Base-by-base conservation (phyloP, 2,113 vertebrate species). In the Oostethus manadensis region DNA sequence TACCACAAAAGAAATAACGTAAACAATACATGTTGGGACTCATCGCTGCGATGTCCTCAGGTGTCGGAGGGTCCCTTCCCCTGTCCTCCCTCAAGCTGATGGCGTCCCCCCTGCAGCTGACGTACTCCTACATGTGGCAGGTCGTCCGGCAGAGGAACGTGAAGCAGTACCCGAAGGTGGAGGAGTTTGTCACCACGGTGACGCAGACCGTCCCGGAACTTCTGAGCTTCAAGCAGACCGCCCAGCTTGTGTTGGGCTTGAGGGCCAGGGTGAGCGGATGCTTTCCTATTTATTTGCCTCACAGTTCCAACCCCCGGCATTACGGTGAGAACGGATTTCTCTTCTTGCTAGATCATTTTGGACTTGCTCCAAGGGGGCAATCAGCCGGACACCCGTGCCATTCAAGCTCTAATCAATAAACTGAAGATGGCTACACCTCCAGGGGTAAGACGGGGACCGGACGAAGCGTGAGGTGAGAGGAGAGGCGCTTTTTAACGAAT, bases 221-320 rank as follows among this genome's bases (percentile, higher is more conserved):
- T 60, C 84, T 92, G 60, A 84, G 66, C 63, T 88, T 84, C 70
- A 91, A 90, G 49, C 91, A 93, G 79, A 84, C 86, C 0, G 88
- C 87, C 10, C 89, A 92, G 61, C 84, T 93, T 11, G 60, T 88
- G 55, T 47, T 93, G 78, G 90, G 90, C 1, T 60, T 93, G 54
- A 84, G 89, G 70, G 90, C 91, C 11, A 88, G 89, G 88, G 92
- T 92, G 82, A 71, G 77, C 35, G 6, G 51, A 20, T 40, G 13
- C 29, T 56, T 3, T 17, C n/a, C n/a, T n/a, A n/a, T n/a, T n/a
- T n/a, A n/a, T n/a, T n/a, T n/a, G n/a, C n/a, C n/a, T n/a, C n/a
- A n/a, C n/a, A n/a, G n/a, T n/a, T n/a, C n/a, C n/a, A n/a, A n/a
- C n/a, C n/a, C n/a, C n/a, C n/a, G n/a, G n/a, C n/a, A n/a, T n/a